A percentile compares a stretch with the other conserved stretches of the same genome.
These are phyloP conservation scores for Luperina nickerlii DNA, from an alignment of 2,888 invertebrate genomes.

Conservation along the genomic window DNA sequence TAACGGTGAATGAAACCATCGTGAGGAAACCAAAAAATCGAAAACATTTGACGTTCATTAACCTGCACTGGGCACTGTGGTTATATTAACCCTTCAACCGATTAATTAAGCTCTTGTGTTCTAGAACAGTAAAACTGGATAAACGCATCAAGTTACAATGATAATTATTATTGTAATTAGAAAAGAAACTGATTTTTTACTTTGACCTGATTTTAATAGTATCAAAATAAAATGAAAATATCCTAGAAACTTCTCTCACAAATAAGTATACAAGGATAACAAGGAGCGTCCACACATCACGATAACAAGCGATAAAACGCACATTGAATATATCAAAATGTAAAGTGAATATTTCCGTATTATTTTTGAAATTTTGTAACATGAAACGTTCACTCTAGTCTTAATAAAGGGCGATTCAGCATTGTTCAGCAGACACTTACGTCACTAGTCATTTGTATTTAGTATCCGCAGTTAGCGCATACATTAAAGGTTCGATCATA, in stretches of 20 bases:
- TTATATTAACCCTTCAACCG: too few species aligned
- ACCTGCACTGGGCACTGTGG: neutral
- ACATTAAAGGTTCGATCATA: neutral
- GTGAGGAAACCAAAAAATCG: neutral
- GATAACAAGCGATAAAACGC: constrained; percentile 49
- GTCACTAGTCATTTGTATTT: constrained; percentile 62
- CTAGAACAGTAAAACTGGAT: neutral
- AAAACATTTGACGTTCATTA: neutral
- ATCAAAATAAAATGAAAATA: neutral
- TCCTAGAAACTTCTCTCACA: neutral
- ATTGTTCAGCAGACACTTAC: constrained; percentile 16
- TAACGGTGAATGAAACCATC: neutral
- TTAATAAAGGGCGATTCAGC: constrained; percentile 64
- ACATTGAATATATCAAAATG: constrained; percentile 52
- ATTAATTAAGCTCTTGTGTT: too few species aligned
- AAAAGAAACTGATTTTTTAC: neutral
- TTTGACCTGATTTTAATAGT: neutral
- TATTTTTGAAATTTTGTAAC: constrained; percentile 67
- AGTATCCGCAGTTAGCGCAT: constrained; percentile 19
- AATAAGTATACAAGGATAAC: constrained; percentile 27
- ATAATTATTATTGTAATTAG: too few species aligned
- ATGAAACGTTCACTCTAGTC: constrained; percentile 71
- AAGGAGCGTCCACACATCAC: constrained; percentile 28
- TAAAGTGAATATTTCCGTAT: constrained; percentile 62
- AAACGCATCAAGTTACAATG: neutral